Evolutionary conservation across 2,113 vertebrate genomes (phyloP).

Genomic region (Perca flavescens): DNA sequence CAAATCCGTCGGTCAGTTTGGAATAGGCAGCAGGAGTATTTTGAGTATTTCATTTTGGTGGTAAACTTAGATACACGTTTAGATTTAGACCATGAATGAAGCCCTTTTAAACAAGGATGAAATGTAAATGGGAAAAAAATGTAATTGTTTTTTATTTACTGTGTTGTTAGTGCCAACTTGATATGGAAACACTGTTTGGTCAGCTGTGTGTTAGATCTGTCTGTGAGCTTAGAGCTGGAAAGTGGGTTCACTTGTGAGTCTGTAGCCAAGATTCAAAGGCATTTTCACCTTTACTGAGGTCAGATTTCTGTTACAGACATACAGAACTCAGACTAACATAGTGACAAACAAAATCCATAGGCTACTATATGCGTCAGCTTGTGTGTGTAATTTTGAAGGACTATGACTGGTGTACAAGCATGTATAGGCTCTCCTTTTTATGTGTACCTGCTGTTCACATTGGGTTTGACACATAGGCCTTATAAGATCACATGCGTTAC

Average conservation of each 20-base stretch:
- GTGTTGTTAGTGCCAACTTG: not conserved
- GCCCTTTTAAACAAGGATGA: not conserved
- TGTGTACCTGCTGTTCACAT: not conserved
- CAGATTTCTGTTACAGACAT: not conserved
- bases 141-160: not conserved
- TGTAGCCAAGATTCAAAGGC: not conserved
- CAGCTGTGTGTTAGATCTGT: not conserved
- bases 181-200: not conserved
- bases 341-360: not conserved
- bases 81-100: not conserved
- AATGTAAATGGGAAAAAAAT: not conserved
- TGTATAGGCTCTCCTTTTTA: not conserved
- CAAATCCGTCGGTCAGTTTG: not conserved
- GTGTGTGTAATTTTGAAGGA: not conserved
- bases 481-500: constrained; percentile 1
- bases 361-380: not conserved
- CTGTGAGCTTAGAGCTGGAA: not conserved
- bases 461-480: not conserved
- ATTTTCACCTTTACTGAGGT: constrained; percentile 10
- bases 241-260: not conserved
- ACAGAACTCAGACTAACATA: not conserved
- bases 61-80: not conserved
- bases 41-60: not conserved
- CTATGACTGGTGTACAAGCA: not conserved
- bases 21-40: not conserved